Percentiles rank a stretch among this genome's conserved stretches.
phyloP scores from a whole-genome alignment of 53 echinoderm and acorn worm species.

The Stichopus horrens region DNA sequence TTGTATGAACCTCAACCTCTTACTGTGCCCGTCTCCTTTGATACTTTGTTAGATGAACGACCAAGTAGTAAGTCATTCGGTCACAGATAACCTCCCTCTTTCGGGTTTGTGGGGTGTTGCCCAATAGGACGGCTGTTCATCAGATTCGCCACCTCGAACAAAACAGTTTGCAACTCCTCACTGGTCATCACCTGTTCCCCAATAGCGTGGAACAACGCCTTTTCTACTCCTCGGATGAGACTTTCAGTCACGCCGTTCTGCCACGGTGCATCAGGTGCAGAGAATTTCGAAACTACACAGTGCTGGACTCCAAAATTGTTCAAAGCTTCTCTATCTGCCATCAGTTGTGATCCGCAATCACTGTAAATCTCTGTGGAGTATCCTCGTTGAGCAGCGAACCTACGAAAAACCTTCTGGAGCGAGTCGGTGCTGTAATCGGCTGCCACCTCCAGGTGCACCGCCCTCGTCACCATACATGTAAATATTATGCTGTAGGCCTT shows the following conservation, averaged over 20 bases:
- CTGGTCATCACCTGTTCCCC: conserved; percentile 48
- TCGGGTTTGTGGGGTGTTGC: conserved; percentile 50
- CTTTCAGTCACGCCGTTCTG: conserved; percentile 66
- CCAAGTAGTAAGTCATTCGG: conserved; percentile 40
- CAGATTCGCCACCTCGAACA: conserved; percentile 54
- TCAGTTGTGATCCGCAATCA: conserved; percentile 53
- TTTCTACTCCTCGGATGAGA: conserved; percentile 55
- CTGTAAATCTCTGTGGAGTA: conserved; percentile 56
- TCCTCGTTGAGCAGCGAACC: conserved; percentile 52
- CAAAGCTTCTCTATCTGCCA: conserved; percentile 36
- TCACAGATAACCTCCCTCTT: conserved; percentile 53
- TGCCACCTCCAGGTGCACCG: conserved; percentile 52
- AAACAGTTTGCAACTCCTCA: conserved; percentile 52
- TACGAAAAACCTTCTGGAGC: conserved; percentile 51
- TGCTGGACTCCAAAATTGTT: conserved; percentile 30
- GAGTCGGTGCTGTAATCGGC: conserved; percentile 45
- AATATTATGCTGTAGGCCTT: conserved; percentile 55
- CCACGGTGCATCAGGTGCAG: conserved; percentile 60
- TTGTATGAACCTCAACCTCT: too few relatives aligned
- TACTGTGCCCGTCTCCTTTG: conserved; percentile 48
- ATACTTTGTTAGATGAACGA: conserved; percentile 28
- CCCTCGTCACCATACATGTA: conserved; percentile 54
- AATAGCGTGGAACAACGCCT: conserved; percentile 47
- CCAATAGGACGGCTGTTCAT: conserved; percentile 57
- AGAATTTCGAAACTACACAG: conserved; percentile 54